phyloP scores from a whole-genome alignment of 1,140 invertebrate species.

The Caenorhabditis remanei region DNA sequence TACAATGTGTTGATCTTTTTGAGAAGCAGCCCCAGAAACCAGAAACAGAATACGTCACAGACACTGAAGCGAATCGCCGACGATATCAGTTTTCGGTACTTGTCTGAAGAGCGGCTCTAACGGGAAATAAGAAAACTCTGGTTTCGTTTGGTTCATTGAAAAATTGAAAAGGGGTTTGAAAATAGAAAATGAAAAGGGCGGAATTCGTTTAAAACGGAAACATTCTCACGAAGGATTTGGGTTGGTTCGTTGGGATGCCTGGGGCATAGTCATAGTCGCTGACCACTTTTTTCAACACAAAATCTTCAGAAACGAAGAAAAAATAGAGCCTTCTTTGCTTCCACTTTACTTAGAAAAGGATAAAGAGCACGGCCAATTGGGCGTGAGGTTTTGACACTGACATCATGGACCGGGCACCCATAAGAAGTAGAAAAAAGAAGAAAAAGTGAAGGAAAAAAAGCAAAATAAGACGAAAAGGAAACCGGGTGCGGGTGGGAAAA shows the following conservation, averaged over 20 bases:
- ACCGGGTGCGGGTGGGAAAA: constrained; percentile 42
- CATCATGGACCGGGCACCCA: constrained; percentile 6
- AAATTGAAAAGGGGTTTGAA: background rate
- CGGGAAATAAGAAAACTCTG: background rate
- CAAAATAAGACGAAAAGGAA: constrained; percentile 44
- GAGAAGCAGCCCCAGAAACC: background rate
- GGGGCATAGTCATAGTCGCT: background rate
- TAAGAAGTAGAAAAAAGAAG: too few relatives aligned
- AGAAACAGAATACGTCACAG: constrained; percentile 39
- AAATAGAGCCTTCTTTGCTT: background rate
- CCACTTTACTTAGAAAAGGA: constrained; percentile 48
- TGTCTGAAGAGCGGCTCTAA: background rate
- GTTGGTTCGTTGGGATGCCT: constrained; percentile 9
- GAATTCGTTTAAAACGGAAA: constrained; percentile 9
- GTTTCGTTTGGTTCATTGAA: background rate
- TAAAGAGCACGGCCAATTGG: constrained; percentile 48
- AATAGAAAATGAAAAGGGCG: constrained; percentile 14
- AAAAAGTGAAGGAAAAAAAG: constrained; percentile 10
- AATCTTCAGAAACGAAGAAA: constrained; percentile 40
- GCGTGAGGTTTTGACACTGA: constrained; percentile 48
- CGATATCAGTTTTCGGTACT: constrained; percentile 16
- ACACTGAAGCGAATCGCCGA: background rate
- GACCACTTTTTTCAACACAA: constrained; percentile 40
- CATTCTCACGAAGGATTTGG: constrained; percentile 46
- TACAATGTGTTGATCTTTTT: background rate